phyloP scores from a whole-genome alignment of 2,797 vertebrate genomes.

The Alcedo atthis region DNA sequence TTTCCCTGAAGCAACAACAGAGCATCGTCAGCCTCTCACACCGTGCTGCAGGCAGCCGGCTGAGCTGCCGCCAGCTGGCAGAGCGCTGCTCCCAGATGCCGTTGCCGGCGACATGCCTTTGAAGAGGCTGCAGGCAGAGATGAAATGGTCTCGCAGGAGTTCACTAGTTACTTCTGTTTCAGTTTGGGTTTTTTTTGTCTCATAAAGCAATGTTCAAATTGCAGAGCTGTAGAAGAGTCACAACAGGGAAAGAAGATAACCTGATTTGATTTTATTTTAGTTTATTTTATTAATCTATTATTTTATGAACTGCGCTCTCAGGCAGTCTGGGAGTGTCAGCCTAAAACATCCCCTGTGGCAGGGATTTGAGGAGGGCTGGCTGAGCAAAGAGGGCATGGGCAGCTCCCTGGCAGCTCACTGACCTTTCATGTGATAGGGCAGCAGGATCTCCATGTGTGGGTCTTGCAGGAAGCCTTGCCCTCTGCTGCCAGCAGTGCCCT shows the following conservation, averaged over 20 bases:
- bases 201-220: not conserved
- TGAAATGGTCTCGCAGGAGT: not conserved
- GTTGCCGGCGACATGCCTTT: constrained; percentile 25
- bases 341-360: not conserved
- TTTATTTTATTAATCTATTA: not conserved
- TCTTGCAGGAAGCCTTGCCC: not conserved
- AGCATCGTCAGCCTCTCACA: constrained; percentile 29
- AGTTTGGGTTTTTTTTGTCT: not conserved
- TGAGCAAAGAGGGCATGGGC: not conserved
- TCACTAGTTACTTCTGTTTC: not conserved
- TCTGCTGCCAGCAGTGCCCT: not conserved
- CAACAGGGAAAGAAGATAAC: not conserved
- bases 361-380: not conserved
- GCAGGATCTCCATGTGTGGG: not conserved
- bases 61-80: constrained; percentile 43
- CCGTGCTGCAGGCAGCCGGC: not conserved
- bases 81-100: not conserved
- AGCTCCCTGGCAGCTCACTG: not conserved
- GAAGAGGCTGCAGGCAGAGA: constrained; percentile 47
- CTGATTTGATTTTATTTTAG: not conserved
- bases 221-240: not conserved
- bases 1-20: constrained; percentile 57
- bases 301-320: not conserved
- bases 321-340: not conserved
- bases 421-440: constrained; percentile 23